These are phyloP conservation scores for Euura saliciscinereae DNA, from an alignment of 1,140 invertebrate species.

Conservation along the genomic window DNA sequence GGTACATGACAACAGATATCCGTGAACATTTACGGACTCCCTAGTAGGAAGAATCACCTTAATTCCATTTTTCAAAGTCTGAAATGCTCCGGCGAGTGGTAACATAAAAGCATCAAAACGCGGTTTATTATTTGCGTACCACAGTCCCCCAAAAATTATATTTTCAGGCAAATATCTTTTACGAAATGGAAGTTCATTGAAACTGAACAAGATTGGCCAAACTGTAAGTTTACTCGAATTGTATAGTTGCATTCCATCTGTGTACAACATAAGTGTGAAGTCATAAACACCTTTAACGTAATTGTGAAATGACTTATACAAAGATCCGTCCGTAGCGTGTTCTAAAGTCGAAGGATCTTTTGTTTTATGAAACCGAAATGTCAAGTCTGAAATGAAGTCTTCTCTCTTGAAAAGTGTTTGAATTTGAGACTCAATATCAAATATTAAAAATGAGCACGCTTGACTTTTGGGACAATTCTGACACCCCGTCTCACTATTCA, in stretches of 20 bases:
- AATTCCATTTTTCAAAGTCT: slow-evolving; percentile 11
- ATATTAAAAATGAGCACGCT: not conserved
- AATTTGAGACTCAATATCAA: not conserved
- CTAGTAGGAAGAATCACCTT: not conserved
- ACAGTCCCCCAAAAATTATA: slow-evolving; percentile 9
- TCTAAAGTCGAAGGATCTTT: not conserved
- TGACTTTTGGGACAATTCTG: not conserved
- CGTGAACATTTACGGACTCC: slow-evolving; percentile 5
- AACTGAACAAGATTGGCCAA: slow-evolving; percentile 19
- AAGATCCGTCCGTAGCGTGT: not conserved
- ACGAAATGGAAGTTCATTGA: slow-evolving; percentile 11
- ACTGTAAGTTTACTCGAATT: slow-evolving; percentile 13
- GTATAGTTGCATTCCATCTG: slow-evolving; percentile 11
- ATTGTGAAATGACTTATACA: not conserved
- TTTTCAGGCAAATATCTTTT: slow-evolving; percentile 11
- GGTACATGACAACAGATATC: slow-evolving; percentile 5
- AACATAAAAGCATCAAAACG: slow-evolving; percentile 12
- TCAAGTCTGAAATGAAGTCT: not conserved
- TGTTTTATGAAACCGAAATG: not conserved
- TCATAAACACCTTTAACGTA: not conserved
- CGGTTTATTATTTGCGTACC: not conserved
- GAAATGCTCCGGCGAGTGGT: not conserved
- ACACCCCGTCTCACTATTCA: not conserved
- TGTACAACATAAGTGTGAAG: slow-evolving; percentile 17
- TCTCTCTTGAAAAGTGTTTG: not conserved